phyloP scores from a whole-genome alignment of 2,113 vertebrate species.

The Cyanoramphus novaezelandiae region DNA sequence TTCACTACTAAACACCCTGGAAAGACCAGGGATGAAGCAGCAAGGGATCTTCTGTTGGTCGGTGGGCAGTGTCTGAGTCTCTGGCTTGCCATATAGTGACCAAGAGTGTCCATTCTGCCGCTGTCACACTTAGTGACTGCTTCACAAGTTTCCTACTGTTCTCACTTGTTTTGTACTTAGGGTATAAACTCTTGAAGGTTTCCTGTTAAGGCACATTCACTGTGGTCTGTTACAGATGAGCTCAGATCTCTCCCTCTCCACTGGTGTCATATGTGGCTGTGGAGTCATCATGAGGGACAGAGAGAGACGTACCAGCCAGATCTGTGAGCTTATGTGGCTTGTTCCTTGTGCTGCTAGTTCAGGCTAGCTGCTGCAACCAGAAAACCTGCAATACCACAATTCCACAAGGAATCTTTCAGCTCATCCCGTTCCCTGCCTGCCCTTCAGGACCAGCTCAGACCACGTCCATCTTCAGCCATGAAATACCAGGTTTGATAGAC shows the following conservation, averaged over 20 bases:
- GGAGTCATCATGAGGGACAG: not conserved
- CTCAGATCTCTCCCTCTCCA: not conserved
- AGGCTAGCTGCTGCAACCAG: not conserved
- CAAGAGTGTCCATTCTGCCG: accelerated
- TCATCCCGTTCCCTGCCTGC: not conserved
- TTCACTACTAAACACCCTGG: not conserved
- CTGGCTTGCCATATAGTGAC: not conserved
- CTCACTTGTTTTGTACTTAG: not conserved
- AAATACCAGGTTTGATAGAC: not conserved
- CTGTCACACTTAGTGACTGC: not conserved
- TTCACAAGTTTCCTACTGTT: not conserved
- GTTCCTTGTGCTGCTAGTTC: not conserved
- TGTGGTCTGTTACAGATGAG: not conserved
- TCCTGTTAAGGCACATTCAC: not conserved
- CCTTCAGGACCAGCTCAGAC: not conserved
- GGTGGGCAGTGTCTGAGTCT: not conserved
- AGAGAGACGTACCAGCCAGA: not conserved
- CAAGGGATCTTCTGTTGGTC: not conserved
- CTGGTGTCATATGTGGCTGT: accelerated
- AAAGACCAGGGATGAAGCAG: not conserved
- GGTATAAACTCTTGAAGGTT: not conserved
- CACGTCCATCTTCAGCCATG: not conserved
- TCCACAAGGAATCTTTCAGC: not conserved
- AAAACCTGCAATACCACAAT: not conserved
- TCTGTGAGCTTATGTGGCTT: not conserved